A percentile compares a stretch with the other conserved stretches of the same genome.
These are phyloP conservation scores for Paelopatides confundens DNA, from an alignment of 53 echinoderm and acorn worm species.

Conservation along the genomic window DNA sequence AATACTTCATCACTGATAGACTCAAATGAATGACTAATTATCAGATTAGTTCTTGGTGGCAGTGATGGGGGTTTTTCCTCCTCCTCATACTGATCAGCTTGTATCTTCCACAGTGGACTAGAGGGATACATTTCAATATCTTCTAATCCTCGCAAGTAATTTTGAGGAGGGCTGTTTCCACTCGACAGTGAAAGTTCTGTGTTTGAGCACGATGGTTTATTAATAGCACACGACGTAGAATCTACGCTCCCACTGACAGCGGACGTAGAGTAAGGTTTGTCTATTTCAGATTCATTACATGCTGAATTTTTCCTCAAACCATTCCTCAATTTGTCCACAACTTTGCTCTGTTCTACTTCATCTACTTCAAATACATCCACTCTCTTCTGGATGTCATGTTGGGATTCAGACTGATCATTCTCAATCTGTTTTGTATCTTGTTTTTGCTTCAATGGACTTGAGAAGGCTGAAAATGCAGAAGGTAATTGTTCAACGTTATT, in stretches of 20 bases:
- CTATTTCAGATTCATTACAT: background rate
- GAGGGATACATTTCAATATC: background rate
- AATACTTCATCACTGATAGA: constrained; percentile 30
- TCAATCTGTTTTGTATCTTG: background rate
- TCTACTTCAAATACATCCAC: background rate
- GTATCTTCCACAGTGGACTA: background rate
- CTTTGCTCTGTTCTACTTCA: background rate
- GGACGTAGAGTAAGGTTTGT: background rate
- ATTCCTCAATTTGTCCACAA: background rate
- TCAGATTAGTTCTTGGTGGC: background rate
- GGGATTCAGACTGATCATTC: background rate
- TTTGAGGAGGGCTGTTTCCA: background rate
- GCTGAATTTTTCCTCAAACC: background rate
- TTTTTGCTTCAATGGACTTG: background rate
- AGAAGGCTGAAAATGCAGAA: constrained; percentile 1
- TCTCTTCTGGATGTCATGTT: background rate
- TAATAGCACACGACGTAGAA: background rate
- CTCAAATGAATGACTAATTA: background rate
- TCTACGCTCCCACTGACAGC: background rate
- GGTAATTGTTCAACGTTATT: background rate
- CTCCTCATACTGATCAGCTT: background rate
- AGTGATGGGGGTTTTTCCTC: background rate
- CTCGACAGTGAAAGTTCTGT: background rate
- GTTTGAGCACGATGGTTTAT: background rate
- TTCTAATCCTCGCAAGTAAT: background rate